phyloP scores from a whole-genome alignment of 2,888 invertebrate species.

The Epistrophe grossulariae region DNA sequence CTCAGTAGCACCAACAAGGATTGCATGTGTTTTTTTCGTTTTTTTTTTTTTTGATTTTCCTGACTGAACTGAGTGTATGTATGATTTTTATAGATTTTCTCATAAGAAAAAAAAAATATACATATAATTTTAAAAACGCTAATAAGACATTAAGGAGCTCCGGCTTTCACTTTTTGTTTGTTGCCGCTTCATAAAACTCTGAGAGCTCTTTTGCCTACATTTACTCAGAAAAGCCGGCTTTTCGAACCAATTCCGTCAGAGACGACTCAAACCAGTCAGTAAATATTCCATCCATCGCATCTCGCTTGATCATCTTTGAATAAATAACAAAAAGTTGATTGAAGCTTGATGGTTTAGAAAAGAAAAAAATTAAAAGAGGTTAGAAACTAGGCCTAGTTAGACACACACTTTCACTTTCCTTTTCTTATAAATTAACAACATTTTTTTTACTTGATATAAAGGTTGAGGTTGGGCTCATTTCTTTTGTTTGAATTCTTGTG shows the following conservation, averaged over 20 bases:
- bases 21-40: background rate
- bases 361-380: slow-evolving; percentile 22
- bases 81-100: slow-evolving; percentile 18
- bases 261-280: slow-evolving; percentile 9
- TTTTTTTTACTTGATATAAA: slow-evolving; percentile 13
- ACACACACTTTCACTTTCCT: slow-evolving; percentile 76
- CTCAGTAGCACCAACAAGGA: slow-evolving; percentile 22
- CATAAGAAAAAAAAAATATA: background rate
- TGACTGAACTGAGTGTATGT: no score
- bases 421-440: slow-evolving; percentile 13
- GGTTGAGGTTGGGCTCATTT: slow-evolving; percentile 55
- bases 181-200: slow-evolving; percentile 8
- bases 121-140: slow-evolving; percentile 21
- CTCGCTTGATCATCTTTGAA: slow-evolving; percentile 22
- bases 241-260: slow-evolving; percentile 45
- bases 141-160: slow-evolving; percentile 35
- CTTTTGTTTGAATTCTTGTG: slow-evolving; percentile 26
- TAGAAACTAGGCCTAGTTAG: slow-evolving; percentile 73
- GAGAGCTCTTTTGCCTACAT: background rate
- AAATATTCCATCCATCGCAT: slow-evolving; percentile 28
- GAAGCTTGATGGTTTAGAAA: background rate
- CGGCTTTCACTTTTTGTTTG: slow-evolving; percentile 53
- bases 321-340: slow-evolving; percentile 24
- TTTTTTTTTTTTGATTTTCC: background rate
- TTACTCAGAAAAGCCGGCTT: slow-evolving; percentile 28